A percentile compares a stretch with the other conserved stretches of the same genome.
Evolutionary conservation across 2,797 vertebrate genomes (phyloP).

Genomic region (Helostoma temminkii): DNA sequence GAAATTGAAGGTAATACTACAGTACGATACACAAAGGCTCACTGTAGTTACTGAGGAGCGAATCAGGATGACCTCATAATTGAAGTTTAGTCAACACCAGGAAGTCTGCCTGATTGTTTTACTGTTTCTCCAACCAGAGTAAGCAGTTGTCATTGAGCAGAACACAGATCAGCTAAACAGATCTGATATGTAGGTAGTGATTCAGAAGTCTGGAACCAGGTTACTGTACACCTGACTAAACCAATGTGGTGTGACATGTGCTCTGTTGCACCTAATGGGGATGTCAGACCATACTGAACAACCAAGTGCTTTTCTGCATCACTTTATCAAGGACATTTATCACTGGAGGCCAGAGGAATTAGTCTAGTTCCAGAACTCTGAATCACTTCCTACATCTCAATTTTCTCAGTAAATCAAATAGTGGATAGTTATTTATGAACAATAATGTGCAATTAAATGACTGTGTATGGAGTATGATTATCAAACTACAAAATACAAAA

Average conservation of each 20-base stretch:
- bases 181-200: not conserved
- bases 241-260: not conserved
- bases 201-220: not conserved
- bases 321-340: conserved; percentile 9
- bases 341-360: conserved; percentile 5
- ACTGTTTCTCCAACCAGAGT: conserved; percentile 19
- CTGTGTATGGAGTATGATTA: conserved; percentile 19
- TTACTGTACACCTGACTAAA: conserved; percentile 1
- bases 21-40: too few species aligned
- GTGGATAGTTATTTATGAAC: conserved; percentile 27
- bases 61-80: too few species aligned
- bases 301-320: conserved; percentile 8
- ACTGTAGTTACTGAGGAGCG: too few species aligned
- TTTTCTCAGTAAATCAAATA: conserved; percentile 25
- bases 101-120: not conserved
- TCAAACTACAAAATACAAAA: conserved; percentile 9
- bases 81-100: not conserved
- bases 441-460: conserved; percentile 28
- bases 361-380: conserved; percentile 13
- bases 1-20: not conserved
- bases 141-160: not conserved
- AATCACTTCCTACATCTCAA: conserved; percentile 15
- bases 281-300: conserved; percentile 7
- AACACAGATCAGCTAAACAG: not conserved
- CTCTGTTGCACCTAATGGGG: conserved; percentile 8